Evolutionary conservation across 2,888 invertebrate genomes (phyloP), one percentile per base, ranked within the genome.

Genomic region (Phortica okadai): DNA sequence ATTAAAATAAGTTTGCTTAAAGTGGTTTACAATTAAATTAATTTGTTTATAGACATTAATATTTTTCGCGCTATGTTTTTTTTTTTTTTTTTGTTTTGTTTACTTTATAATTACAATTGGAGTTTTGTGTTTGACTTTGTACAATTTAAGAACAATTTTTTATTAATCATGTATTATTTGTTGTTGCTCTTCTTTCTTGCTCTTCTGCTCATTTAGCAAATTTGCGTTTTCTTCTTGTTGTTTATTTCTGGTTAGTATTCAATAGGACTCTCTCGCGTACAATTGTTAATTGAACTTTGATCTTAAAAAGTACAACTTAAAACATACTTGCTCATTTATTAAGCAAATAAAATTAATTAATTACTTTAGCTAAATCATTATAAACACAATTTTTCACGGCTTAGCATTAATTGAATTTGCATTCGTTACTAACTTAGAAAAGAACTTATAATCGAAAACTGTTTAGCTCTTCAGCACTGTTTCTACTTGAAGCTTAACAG

Each of bases 31-130:
- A 33, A 6, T 25, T 64, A 64, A 33, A 64, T 42, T 44, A 67
- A 44, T 44, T 67, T 41, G 21, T 50, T 50, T 50, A 50, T 14
- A 11, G 50, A 50, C 50, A 50, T 33, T 64, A 64, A 64, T 33
- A n/a, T 67, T 67, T 67, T 6, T 42, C 42, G 42, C 42, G 50
- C 41, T 44, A 7, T 66, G 42, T 41, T 66, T 56, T 69, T 74
- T 66, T 66, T 66, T 41, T 66, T 66, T 69, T 74, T 66, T 66
- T 41, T 66, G 42, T 69, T 74, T 42, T 45, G 74, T 79, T 80
- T 81, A 78, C 81, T 84, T 84, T 86, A 77, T 86, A 85, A 82
- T 88, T 82, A 82, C 80, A 88, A 85, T 88, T 85, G 82, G 88
- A 88, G 87, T 83, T 50, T 50, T 50, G 50, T 14, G 14, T 50